These are phyloP conservation scores for Trachelus iudaicus DNA, from an alignment of 2,888 invertebrate species.

Conservation along the genomic window DNA sequence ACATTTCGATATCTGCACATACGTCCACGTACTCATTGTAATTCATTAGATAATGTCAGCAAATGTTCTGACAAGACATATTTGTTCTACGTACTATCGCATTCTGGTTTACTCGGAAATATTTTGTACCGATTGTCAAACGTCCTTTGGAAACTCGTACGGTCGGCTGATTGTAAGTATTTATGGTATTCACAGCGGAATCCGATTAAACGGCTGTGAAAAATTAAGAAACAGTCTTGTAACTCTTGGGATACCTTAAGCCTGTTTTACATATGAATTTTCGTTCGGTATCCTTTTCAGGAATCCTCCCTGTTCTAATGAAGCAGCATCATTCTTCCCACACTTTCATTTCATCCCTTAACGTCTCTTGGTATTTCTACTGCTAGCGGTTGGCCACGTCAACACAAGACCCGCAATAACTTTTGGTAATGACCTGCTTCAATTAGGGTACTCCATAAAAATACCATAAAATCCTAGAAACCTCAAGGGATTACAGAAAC, in stretches of 20 bases:
- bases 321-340: neutral
- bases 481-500: conserved; percentile 6
- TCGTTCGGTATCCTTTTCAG: neutral
- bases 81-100: neutral
- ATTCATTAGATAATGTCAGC: neutral
- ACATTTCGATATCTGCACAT: neutral
- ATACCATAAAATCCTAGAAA: conserved; percentile 14
- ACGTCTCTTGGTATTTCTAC: neutral
- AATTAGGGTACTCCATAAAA: conserved; percentile 22
- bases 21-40: neutral
- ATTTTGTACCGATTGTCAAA: neutral
- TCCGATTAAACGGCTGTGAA: neutral
- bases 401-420: conserved; percentile 13
- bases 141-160: neutral
- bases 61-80: neutral
- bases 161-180: neutral
- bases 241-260: neutral
- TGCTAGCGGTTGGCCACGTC: neutral
- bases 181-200: neutral
- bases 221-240: neutral
- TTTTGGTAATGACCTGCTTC: conserved; percentile 15
- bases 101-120: neutral
- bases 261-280: neutral
- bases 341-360: neutral
- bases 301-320: neutral